These are phyloP conservation scores for Corythornis cristatus DNA, from an alignment of 2,113 vertebrate species.

Conservation along the genomic window DNA sequence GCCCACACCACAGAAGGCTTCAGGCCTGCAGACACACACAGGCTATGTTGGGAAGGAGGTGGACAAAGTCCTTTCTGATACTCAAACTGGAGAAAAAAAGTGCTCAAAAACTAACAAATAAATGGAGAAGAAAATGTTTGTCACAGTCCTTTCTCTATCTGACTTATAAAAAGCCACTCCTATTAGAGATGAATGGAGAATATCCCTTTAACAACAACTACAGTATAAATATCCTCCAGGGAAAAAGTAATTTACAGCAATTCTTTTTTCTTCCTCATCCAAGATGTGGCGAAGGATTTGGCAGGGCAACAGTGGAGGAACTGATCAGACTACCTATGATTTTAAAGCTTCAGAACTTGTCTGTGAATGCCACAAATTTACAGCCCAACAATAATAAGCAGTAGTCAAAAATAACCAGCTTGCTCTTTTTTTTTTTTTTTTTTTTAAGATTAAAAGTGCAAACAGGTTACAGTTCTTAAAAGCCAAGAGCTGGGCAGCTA, in stretches of 20 bases:
- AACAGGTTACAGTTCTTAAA: neutral
- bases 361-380: neutral
- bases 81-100: neutral
- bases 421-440: neutral
- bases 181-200: neutral
- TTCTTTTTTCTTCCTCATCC: neutral
- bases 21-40: neutral
- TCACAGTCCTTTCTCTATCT: neutral
- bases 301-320: constrained; percentile 4
- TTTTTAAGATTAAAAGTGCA: neutral
- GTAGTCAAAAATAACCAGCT: neutral
- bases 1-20: rapidly evolving
- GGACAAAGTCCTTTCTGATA: neutral
- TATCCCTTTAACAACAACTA: constrained; percentile 9
- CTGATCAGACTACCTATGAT: neutral
- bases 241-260: neutral
- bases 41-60: neutral
- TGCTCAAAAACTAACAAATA: neutral
- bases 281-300: constrained; percentile 19
- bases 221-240: neutral
- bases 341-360: constrained; percentile 3
- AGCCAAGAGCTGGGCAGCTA: neutral
- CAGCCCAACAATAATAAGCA: neutral
- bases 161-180: neutral
- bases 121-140: neutral